Evolutionary conservation across 2,888 invertebrate genomes (phyloP).

Genomic region (Operophtera brumata): DNA sequence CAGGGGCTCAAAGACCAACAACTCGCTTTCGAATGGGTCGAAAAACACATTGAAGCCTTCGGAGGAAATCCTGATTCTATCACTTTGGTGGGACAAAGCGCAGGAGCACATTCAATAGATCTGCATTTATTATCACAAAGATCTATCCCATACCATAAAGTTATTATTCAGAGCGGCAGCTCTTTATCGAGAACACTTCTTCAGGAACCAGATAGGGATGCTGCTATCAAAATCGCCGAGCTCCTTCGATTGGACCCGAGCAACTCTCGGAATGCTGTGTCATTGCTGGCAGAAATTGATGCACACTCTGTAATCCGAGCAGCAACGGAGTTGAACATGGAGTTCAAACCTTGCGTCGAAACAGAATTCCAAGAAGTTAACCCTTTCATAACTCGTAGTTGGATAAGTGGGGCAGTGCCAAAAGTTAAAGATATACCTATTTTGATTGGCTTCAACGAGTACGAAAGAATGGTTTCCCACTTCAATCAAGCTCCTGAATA

Average conservation of each 20-base stretch:
- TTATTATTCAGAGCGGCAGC: slow-evolving; percentile 53
- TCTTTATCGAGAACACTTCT: slow-evolving; percentile 38
- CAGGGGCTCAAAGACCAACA: slow-evolving; percentile 60
- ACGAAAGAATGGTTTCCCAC: slow-evolving; percentile 41
- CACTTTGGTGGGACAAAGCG: slow-evolving; percentile 53
- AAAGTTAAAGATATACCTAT: slow-evolving; percentile 47
- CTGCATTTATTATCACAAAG: slow-evolving; percentile 48
- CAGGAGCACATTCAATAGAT: slow-evolving; percentile 52
- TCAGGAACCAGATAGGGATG: slow-evolving; percentile 38
- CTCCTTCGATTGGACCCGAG: slow-evolving; percentile 38
- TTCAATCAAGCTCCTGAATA: slow-evolving; percentile 26
- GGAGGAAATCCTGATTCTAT: slow-evolving; percentile 54
- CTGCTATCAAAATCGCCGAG: slow-evolving; percentile 45
- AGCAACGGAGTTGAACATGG: slow-evolving; percentile 30
- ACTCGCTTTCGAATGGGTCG: slow-evolving; percentile 54
- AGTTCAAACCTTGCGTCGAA: slow-evolving; percentile 54
- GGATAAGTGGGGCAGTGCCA: slow-evolving; percentile 40
- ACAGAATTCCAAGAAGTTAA: slow-evolving; percentile 46
- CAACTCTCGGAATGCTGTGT: slow-evolving; percentile 41
- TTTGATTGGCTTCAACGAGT: slow-evolving; percentile 51
- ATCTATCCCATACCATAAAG: slow-evolving; percentile 46
- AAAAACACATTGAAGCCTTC: slow-evolving; percentile 52
- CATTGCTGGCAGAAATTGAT: slow-evolving; percentile 37
- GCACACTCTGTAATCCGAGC: slow-evolving; percentile 41
- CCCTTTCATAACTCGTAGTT: slow-evolving; percentile 45